Evolutionary conservation across 2,888 invertebrate species (phyloP), one percentile per base, ranked within the genome.

Genomic region (Ligdia adustata): DNA sequence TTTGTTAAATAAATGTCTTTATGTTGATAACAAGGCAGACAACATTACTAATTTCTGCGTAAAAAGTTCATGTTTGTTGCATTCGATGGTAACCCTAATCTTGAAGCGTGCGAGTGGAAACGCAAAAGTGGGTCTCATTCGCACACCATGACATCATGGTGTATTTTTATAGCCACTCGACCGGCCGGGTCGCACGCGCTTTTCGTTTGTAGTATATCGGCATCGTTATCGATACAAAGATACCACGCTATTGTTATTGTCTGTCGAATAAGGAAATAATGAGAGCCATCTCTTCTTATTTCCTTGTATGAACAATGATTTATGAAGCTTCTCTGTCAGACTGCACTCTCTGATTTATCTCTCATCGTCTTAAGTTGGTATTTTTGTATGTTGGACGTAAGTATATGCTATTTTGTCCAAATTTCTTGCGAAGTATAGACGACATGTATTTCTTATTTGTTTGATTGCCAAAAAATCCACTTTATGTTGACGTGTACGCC

Each of bases 71-170:
- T 40, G 9, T 24, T 31, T 31, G 18, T 18, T 7, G 2, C 2
- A 22, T 35, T 22, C 28, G 15, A 47, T 49, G 48, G 48, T 43
- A 9, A 49, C 38, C 38, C 48, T 49, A 49, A 15, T 22, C 33
- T 15, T 38, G 33, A 38, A 48, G 33, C 66, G 69, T 61, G 72
- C 60, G 76, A 79, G 56, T 63, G 65, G 67, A 64, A 62, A 54
- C 53, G 53, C 45, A 47, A 44, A 53, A 55, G 51, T 27, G 39
- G 37, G 60, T 82, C 81, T 79, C 82, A 45, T 60, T 87, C 82
- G 70, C 79, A 74, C 86, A 81, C 83, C 84, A 87, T 89, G 89
- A 90, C 86, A 85, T 90, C 89, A 90, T 89, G 86, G 82, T 81
- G 70, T 90, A 90, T 88, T 88, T 88, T 86, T 80, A 75, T 81